phyloP scores from a whole-genome alignment of 2,888 invertebrate genomes.

The Chymomyza amoena region DNA sequence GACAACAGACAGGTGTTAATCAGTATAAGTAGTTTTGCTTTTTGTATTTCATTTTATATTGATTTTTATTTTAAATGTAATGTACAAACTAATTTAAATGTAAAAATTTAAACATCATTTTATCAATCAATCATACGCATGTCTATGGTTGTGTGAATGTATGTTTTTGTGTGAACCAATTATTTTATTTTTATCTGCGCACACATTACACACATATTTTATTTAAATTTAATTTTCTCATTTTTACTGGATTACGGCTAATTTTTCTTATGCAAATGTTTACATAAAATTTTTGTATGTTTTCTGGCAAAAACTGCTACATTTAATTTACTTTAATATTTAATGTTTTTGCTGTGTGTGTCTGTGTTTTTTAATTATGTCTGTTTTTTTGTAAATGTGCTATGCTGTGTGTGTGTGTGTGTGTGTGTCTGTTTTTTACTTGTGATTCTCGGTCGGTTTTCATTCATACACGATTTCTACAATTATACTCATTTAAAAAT shows the following conservation, averaged over 20 bases:
- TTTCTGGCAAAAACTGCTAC: slow-evolving; percentile 31
- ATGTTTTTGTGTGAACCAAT: slow-evolving; percentile 32
- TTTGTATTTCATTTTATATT: slow-evolving; percentile 57
- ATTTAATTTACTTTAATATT: slow-evolving; percentile 23
- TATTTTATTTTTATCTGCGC: slow-evolving; percentile 41
- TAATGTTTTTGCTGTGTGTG: slow-evolving; percentile 11
- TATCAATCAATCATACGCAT: slow-evolving; percentile 60
- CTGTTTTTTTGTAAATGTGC: slow-evolving; percentile 17
- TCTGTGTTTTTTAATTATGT: slow-evolving; percentile 6
- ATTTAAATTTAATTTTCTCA: slow-evolving; percentile 5
- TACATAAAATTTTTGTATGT: slow-evolving; percentile 32
- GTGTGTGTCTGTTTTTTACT: slow-evolving; percentile 2
- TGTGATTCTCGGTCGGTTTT: slow-evolving; percentile 33
- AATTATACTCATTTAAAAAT: slow-evolving; percentile 61
- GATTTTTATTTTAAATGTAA: slow-evolving; percentile 72
- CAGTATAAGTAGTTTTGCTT: slow-evolving; percentile 31
- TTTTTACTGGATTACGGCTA: slow-evolving; percentile 12
- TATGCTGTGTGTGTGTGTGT: slow-evolving; percentile 1
- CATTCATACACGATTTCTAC: slow-evolving; percentile 70
- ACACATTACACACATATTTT: slow-evolving; percentile 44
- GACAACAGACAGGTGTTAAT: neutral
- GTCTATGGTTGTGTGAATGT: slow-evolving; percentile 18
- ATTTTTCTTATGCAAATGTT: slow-evolving; percentile 35
- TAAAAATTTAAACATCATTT: slow-evolving; percentile 70
- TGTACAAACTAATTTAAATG: slow-evolving; percentile 76